These are phyloP conservation scores for Abrostola tripartita DNA, from an alignment of 2,888 invertebrate genomes.

Conservation along the genomic window DNA sequence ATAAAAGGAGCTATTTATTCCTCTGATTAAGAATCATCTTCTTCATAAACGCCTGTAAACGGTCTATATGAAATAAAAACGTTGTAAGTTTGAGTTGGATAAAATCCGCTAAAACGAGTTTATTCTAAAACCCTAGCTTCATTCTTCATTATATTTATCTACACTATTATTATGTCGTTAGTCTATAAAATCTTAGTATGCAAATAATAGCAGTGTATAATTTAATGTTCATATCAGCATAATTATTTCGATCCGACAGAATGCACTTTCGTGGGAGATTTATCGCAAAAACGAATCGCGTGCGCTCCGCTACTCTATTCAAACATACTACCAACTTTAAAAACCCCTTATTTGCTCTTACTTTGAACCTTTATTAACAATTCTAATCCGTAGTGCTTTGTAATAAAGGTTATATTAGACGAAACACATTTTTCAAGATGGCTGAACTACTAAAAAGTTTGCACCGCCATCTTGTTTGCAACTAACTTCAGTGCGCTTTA, in stretches of 20 bases:
- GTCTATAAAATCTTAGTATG: conserved; percentile 14
- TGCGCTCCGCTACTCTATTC: conserved; percentile 33
- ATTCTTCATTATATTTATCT: too few species aligned
- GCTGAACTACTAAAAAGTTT: conserved; percentile 13
- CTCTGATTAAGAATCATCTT: neutral
- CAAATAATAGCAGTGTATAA: conserved; percentile 32
- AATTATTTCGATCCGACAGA: conserved; percentile 40
- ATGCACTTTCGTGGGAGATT: conserved; percentile 58
- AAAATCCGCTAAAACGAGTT: too few species aligned
- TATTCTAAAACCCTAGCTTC: too few species aligned
- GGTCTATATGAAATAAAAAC: too few species aligned
- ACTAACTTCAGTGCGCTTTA: conserved; percentile 51
- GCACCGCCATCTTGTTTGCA: conserved; percentile 23
- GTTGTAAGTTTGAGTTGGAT: too few species aligned
- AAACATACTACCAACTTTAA: conserved; percentile 33
- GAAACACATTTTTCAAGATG: conserved; percentile 20
- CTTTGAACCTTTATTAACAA: conserved; percentile 2
- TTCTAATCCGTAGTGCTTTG: conserved; percentile 7
- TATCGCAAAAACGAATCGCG: conserved; percentile 53
- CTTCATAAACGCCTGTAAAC: too few species aligned
- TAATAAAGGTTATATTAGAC: conserved; percentile 11
- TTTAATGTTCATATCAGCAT: conserved; percentile 4
- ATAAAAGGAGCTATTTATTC: too few species aligned
- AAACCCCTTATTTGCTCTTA: conserved; percentile 24
- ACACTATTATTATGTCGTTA: neutral